A percentile compares a stretch with the other conserved stretches of the same genome.
Evolutionary conservation across 2,113 vertebrate genomes (phyloP).

Genomic region (Colossoma macropomum): DNA sequence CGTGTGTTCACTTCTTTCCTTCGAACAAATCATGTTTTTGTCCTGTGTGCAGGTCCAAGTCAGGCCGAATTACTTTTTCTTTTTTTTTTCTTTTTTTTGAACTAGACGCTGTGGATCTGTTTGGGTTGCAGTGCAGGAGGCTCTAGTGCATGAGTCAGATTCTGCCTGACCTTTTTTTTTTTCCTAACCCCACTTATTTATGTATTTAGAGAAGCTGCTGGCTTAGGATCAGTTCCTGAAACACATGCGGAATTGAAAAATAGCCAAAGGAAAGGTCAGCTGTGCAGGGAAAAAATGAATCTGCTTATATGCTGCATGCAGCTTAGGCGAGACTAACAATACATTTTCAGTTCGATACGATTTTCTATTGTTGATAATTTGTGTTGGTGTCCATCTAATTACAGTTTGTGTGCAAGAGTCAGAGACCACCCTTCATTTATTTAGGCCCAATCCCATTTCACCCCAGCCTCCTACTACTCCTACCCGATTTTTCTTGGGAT

Average conservation of each 20-base stretch:
- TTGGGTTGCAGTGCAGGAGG: slow-evolving; percentile 13
- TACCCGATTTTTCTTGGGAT: too few species aligned
- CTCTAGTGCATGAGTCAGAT: slow-evolving; percentile 7
- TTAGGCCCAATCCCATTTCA: too few species aligned
- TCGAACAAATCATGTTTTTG: background rate
- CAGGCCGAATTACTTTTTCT: background rate
- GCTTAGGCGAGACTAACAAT: background rate
- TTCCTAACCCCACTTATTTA: background rate
- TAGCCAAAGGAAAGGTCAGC: background rate
- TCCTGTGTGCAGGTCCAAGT: background rate
- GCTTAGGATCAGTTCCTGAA: slow-evolving; percentile 27
- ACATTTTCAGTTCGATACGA: background rate
- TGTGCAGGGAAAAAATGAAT: slow-evolving; percentile 1
- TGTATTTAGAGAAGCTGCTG: slow-evolving; percentile 20
- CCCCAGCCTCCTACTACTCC: too few species aligned
- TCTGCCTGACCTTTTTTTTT: background rate
- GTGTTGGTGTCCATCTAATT: too few species aligned
- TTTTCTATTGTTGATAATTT: too few species aligned
- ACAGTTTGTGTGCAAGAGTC: too few species aligned
- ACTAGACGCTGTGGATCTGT: background rate
- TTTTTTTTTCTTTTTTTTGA: background rate
- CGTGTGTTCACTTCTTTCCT: background rate
- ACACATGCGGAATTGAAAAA: slow-evolving; percentile 39
- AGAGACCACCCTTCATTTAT: too few species aligned
- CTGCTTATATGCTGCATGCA: background rate